phyloP scores from a whole-genome alignment of 2,113 vertebrate genomes.

The Mionectes macconnelli region DNA sequence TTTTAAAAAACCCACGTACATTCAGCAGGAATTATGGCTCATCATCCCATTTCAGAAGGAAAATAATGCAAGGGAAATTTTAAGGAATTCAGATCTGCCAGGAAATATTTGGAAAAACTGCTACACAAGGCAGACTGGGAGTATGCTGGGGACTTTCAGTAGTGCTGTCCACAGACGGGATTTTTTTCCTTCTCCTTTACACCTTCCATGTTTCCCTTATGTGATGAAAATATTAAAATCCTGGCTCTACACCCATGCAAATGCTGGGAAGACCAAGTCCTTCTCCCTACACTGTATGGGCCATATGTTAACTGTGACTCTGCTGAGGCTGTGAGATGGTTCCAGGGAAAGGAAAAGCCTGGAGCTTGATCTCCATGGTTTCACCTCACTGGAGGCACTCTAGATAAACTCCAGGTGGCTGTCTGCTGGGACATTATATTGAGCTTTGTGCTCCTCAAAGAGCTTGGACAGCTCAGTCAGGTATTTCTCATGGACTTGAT shows the following conservation, averaged over 20 bases:
- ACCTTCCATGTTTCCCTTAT: background rate
- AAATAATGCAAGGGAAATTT: background rate
- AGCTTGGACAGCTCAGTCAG: constrained; percentile 80
- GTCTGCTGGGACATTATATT: constrained; percentile 82
- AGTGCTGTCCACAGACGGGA: background rate
- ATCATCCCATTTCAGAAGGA: background rate
- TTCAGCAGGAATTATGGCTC: background rate
- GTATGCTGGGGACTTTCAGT: background rate
- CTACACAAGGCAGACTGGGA: background rate
- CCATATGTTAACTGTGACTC: background rate
- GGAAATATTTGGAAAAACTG: background rate
- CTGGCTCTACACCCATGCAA: background rate
- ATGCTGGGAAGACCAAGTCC: background rate
- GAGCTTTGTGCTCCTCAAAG: constrained; percentile 90
- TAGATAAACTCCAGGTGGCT: constrained; percentile 85
- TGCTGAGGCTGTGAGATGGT: background rate
- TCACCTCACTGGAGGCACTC: background rate
- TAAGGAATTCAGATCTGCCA: background rate
- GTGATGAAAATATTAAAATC: background rate
- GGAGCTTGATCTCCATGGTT: background rate
- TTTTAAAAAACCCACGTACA: background rate
- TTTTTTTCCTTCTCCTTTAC: background rate
- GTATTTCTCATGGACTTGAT: constrained; percentile 83
- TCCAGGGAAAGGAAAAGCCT: background rate
- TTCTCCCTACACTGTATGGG: background rate